Evolutionary conservation across 2,113 vertebrate species (phyloP), one percentile per base, ranked within the genome.

Genomic region (Tinamus guttatus): DNA sequence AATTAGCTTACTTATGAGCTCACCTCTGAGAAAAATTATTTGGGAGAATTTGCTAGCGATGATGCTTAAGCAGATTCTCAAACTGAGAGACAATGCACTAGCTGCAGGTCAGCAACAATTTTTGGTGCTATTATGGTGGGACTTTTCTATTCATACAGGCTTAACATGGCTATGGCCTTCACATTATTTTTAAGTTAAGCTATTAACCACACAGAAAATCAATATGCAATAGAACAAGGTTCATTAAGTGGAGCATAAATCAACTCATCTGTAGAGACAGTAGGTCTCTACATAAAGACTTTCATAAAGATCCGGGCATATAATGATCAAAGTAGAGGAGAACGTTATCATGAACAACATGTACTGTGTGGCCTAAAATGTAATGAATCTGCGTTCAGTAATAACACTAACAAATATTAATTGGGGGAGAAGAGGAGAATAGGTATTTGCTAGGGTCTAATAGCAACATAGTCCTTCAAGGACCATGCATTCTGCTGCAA

Each of bases 141-240:
- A 7, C 1, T 0, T 65, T 95, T 64, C 76, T 90, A n/a, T 43
- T 95, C 71, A 28, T 30, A n/a, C 16, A 75, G 38, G 64, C 32
- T 90, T 89, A 89, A 65, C 1, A 4, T 52, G 82, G 82, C 63
- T 71, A 78, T 58, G 38, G 68, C 38, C 68, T 75, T 90, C 88
- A 81, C 56, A 84, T 85, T 0, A 67, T 86, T 95, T 91, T 91
- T 47, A 95, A 95, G 82, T 91, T 95, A 60, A 88, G 60, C 90
- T 93, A 78, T 95, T 88, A 90, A 56, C 71, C 85, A 68, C 54
- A 41, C 43, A 89, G 93, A 68, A 95, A 94, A 95, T 94, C 94
- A 86, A 94, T 97, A 90, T 18, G 62, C 52, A 90, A 69, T 81
- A 95, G 85, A 92, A 83, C 73, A 85, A 68, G 0, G 2, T 76